These are phyloP conservation scores for Brachypterus glaber DNA, from an alignment of 2,888 invertebrate species.

Conservation along the genomic window DNA sequence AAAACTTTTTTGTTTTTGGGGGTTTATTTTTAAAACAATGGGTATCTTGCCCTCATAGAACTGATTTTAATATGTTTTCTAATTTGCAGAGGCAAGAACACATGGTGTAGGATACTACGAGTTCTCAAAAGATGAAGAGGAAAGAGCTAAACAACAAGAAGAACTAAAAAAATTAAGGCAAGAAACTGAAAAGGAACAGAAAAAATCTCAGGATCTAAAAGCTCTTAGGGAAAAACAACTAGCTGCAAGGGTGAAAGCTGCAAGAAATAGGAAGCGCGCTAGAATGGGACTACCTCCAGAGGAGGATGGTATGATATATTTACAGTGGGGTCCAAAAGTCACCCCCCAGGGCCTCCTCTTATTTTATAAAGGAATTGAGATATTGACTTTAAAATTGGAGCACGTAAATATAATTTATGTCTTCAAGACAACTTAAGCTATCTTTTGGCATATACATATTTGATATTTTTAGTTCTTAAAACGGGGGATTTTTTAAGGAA, in stretches of 20 bases:
- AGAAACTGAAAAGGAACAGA: constrained; percentile 61
- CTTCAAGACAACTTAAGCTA: too few relatives aligned
- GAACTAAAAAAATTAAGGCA: constrained; percentile 60
- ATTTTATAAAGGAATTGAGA: too few relatives aligned
- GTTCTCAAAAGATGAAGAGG: constrained; percentile 77
- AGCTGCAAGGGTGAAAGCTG: constrained; percentile 61
- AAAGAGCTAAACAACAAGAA: constrained; percentile 71
- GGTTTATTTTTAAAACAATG: too few relatives aligned
- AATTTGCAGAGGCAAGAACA: constrained; percentile 66
- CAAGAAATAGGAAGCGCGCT: constrained; percentile 61
- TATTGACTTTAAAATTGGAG: too few relatives aligned
- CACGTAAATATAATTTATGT: too few relatives aligned
- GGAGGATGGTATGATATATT: constrained; percentile 44
- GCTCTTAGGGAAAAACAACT: constrained; percentile 56
- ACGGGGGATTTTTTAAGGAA: too few relatives aligned
- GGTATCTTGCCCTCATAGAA: neutral
- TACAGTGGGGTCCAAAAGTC: too few relatives aligned
- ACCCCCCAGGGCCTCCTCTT: too few relatives aligned
- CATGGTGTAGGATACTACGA: constrained; percentile 90
- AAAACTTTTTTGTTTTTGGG: too few relatives aligned
- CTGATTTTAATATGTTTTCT: constrained; percentile 9
- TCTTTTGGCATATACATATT: too few relatives aligned
- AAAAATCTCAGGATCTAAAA: constrained; percentile 51
- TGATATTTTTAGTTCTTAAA: too few relatives aligned
- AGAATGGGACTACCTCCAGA: constrained; percentile 64